Percentiles rank a stretch among this genome's conserved stretches.
phyloP scores from a whole-genome alignment of 2,888 invertebrate species.

The Agrotis exclamationis region DNA sequence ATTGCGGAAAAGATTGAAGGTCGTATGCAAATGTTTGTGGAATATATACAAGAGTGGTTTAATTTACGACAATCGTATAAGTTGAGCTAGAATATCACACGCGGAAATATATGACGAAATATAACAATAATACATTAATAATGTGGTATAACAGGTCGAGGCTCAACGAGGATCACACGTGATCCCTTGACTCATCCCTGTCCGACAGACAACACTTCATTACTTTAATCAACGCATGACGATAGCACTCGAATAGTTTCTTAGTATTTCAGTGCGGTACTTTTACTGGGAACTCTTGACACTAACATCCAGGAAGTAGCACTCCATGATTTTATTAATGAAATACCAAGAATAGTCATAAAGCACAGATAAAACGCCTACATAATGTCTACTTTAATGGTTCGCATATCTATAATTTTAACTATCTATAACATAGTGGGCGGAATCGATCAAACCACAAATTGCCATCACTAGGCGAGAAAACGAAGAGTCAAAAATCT shows the following conservation, averaged over 20 bases:
- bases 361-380: conserved; percentile 42
- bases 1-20: conserved; percentile 81
- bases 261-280: conserved; percentile 60
- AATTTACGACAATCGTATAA: conserved; percentile 64
- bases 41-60: conserved; percentile 59
- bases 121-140: conserved; percentile 63
- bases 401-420: conserved; percentile 42
- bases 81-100: conserved; percentile 71
- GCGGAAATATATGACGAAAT: conserved; percentile 69
- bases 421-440: conserved; percentile 39
- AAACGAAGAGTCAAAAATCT: conserved; percentile 9
- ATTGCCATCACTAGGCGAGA: conserved; percentile 8
- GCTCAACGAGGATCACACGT: conserved; percentile 64
- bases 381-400: conserved; percentile 28
- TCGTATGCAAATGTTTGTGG: conserved; percentile 67
- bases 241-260: conserved; percentile 71
- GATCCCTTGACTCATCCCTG: conserved; percentile 72
- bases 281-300: conserved; percentile 55
- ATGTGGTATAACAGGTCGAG: conserved; percentile 56
- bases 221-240: conserved; percentile 73
- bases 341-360: conserved; percentile 28
- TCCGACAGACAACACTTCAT: conserved; percentile 71
- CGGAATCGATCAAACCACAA: conserved; percentile 31
- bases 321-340: conserved; percentile 43
- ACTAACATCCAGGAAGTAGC: conserved; percentile 54